Base-by-base conservation (phyloP, 2,113 vertebrate species). In the Nothocercus julius region DNA sequence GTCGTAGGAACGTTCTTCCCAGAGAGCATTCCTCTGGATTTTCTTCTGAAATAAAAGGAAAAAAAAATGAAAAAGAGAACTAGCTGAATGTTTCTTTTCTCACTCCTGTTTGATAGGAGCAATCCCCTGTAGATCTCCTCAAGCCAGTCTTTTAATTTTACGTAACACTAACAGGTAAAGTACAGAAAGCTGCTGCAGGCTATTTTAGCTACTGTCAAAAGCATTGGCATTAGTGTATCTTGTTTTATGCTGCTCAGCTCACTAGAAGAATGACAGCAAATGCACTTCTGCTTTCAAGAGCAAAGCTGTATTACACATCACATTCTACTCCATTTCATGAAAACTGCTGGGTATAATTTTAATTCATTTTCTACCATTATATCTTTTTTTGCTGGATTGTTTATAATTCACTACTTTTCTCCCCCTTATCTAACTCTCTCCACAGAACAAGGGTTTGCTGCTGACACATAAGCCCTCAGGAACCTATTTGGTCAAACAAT, bases 291-390 rank as follows among this genome's bases (percentile, higher is more conserved):
- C 40, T 77, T 73, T 56, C 72, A n/a, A 54, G 62, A 32, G 0
- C 68, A 7, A 77, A 58, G 11, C 24, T 34, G 27, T 61, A 13
- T 20, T 68, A 6, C 12, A 4, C 11, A 1, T 3, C 9, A 45
- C 72, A 36, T 85, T 61, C 62, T 92, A 13, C 68, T 88, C 77
- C 53, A 34, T 40, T 58, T 40, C 88, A 28, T 1, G 54, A 85
- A 8, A 83, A 69, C 18, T 34, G 18, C 69, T 62, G 24, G 40
- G 13, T 87, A 88, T 28, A 58, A 88, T 92, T 91, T 70, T 24
- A 78, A 79, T 80, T 93, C 45, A 58, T 87, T 95, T 95, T 49
- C 73, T 80, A 72, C 58, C 56, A 20, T 92, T 92, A 45, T 5
- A 38, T 5, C 51, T 92, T 13, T 91, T 91, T 93, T 92, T 69